These are phyloP conservation scores for Zoanthus sansibaricus DNA, from an alignment of 92 coral and sea anemone species.

Conservation along the genomic window DNA sequence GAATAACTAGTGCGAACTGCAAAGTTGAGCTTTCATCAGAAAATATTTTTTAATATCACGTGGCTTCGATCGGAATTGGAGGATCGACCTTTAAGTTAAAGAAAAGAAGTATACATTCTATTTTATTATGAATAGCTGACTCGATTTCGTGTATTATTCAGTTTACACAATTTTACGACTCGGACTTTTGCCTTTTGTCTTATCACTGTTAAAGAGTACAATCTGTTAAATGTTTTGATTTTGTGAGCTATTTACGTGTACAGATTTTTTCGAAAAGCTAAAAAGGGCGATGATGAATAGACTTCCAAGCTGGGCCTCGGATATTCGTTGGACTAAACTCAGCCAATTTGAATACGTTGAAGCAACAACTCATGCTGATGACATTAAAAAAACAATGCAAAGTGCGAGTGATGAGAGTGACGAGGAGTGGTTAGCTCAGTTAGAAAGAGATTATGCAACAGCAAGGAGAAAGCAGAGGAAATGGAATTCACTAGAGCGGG, in stretches of 20 bases:
- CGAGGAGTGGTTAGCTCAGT: conserved; percentile 97
- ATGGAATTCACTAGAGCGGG: conserved; percentile 85
- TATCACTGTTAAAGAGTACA: too few species aligned
- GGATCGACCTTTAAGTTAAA: too few species aligned
- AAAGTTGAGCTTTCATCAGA: background rate
- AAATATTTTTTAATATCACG: too few species aligned
- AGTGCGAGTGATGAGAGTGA: conserved; percentile 95
- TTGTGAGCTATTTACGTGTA: background rate
- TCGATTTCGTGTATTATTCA: too few species aligned
- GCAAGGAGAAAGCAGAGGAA: conserved; percentile 83
- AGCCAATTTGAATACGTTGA: conserved; percentile 80
- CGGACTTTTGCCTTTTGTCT: too few species aligned
- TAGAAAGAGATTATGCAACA: conserved; percentile 92
- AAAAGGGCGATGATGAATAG: conserved; percentile 18
- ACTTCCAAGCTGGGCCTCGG: conserved; percentile 84
- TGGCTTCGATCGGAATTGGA: too few species aligned
- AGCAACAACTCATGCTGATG: conserved; percentile 52
- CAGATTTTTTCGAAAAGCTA: background rate
- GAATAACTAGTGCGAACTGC: too few species aligned
- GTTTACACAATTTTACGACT: too few species aligned
- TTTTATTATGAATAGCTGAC: too few species aligned
- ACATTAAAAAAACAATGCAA: conserved; percentile 69
- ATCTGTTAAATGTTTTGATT: background rate
- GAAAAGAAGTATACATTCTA: too few species aligned
- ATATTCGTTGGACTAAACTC: conserved; percentile 87